Percentiles rank a stretch among this genome's conserved stretches.
Conservation (phyloP, 2,113 vertebrate genomes). For the Cheirogaleus medius region DNA sequence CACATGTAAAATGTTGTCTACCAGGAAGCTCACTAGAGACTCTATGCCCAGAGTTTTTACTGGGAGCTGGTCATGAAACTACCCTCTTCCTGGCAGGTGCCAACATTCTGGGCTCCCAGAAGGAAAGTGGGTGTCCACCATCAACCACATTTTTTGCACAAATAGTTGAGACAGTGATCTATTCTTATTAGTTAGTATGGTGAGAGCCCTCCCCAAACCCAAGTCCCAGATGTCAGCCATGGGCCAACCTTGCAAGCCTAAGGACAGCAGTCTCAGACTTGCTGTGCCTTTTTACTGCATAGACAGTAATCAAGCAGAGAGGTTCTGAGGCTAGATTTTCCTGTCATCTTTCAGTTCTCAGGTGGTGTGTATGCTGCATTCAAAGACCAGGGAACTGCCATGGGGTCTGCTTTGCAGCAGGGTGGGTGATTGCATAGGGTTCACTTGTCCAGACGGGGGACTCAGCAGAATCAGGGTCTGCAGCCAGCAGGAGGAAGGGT, state of each 20-base stretch:
- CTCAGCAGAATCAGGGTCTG: background rate
- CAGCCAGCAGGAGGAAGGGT: background rate
- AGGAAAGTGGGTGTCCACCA: background rate
- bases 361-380: background rate
- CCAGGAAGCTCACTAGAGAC: background rate
- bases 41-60: background rate
- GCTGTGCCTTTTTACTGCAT: background rate
- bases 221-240: background rate
- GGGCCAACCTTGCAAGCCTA: background rate
- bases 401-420: background rate
- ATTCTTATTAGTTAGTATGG: background rate
- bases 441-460: background rate
- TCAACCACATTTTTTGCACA: background rate
- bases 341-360: background rate
- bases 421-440: background rate
- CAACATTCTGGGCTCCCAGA: background rate
- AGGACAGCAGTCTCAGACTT: background rate
- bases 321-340: background rate
- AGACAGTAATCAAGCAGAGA: background rate
- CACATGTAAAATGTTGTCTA: background rate
- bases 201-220: background rate
- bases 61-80: background rate
- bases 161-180: background rate
- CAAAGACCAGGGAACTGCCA: background rate
- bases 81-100: background rate